Base-by-base conservation (phyloP, 2,888 invertebrate genomes). In the Dichetophora obliterata region DNA sequence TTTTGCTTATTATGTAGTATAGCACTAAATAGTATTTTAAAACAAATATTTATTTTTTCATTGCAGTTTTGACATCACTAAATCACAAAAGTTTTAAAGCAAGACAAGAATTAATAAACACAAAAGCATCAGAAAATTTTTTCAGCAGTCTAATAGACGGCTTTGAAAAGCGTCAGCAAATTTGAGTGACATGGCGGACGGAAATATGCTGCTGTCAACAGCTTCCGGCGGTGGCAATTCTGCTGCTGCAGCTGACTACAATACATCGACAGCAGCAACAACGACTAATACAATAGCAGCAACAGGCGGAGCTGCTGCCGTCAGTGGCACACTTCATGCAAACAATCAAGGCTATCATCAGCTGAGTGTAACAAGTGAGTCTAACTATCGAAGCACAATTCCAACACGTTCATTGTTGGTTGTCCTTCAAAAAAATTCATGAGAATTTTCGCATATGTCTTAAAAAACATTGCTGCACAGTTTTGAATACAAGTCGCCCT, bases 341-440 rank as follows among this genome's bases (percentile, higher is more conserved):
- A 81, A 78, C 82, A 87, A 84, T 85, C 88, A 88, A 84, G 92
- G 92, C 83, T 92, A 91, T 88, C 91, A 93, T 88, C 93, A 93
- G 88, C 90, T 94, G 80, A 92, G 92, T 87, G 91, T 94, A 80
- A 93, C 92, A 88, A 92, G 93, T 94, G 89, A 91, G 91, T 90
- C 37, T 37, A 75, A 57, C 50, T 27, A 43, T 22, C 24, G 16
- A 61, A 63, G n/a, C 6, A 19, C 16, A 65, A 37, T 34, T 65
- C 34, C 34, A 65, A 65, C 9, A 34, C 11, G 14, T 3, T 9
- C 31, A 65, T 65, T 37, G n/a, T 34, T 68, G 24, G 34, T 11
- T 3, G n/a, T 54, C 54, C 54, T 54, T 54, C 19, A 54, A 54
- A 54, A n/a, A 54, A 19, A 54, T 54, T 50, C 48, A n/a, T 79